A percentile compares a stretch with the other conserved stretches of the same genome.
phyloP scores from a whole-genome alignment of 2,888 invertebrate genomes.

The Autographa pulchrina region DNA sequence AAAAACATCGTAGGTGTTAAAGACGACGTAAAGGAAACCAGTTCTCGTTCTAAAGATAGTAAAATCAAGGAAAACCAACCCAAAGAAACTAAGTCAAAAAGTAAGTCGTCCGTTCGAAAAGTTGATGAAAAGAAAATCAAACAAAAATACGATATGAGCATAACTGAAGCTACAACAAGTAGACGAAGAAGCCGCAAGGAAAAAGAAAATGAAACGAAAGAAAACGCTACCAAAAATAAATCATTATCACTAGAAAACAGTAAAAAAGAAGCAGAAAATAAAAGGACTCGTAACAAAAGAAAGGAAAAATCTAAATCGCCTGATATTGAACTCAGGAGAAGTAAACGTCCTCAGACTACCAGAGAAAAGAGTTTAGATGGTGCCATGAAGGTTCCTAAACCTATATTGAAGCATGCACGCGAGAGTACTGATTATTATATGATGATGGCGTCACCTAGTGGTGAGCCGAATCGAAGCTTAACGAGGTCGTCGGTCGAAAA shows the following conservation, averaged over 20 bases:
- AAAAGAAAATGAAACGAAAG: slow-evolving; percentile 59
- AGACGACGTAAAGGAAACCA: slow-evolving; percentile 24
- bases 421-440: slow-evolving; percentile 78
- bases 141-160: slow-evolving; percentile 25
- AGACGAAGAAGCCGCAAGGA: slow-evolving; percentile 59
- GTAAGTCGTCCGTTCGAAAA: slow-evolving; percentile 23
- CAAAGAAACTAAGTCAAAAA: slow-evolving; percentile 42
- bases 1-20: slow-evolving; percentile 36
- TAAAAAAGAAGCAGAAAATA: slow-evolving; percentile 34
- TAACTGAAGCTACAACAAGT: slow-evolving; percentile 28
- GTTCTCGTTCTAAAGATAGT: slow-evolving; percentile 34
- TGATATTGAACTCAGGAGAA: slow-evolving; percentile 71
- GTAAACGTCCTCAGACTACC: slow-evolving; percentile 69
- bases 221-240: slow-evolving; percentile 25
- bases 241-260: slow-evolving; percentile 42
- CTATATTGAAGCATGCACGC: slow-evolving; percentile 58
- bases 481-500: slow-evolving; percentile 69
- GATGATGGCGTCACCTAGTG: slow-evolving; percentile 66
- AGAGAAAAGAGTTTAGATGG: slow-evolving; percentile 61
- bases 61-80: slow-evolving; percentile 34
- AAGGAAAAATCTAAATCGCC: slow-evolving; percentile 54
- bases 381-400: slow-evolving; percentile 51
- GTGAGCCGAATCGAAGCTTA: slow-evolving; percentile 67
- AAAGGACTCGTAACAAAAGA: slow-evolving; percentile 36
- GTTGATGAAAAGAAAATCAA: slow-evolving; percentile 30